Evolutionary conservation across 2,113 vertebrate species (phyloP).

Genomic region (Ifrita kowaldi): DNA sequence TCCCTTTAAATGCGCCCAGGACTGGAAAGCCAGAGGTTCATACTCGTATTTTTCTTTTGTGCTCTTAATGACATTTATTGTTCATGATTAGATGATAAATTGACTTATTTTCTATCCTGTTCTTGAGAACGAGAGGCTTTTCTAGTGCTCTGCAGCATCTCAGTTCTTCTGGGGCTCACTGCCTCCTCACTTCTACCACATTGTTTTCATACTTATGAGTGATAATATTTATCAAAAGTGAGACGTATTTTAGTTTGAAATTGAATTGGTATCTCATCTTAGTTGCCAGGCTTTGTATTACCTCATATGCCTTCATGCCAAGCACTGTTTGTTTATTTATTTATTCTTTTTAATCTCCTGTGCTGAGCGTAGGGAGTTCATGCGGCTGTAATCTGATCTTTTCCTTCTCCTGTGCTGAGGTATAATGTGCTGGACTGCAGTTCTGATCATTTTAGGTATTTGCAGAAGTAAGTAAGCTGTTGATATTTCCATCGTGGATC

Average conservation of each 20-base stretch:
- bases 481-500: fast-evolving
- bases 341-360: neutral
- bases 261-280: fast-evolving
- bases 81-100: fast-evolving
- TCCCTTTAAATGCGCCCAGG: neutral
- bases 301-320: neutral
- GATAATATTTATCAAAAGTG: fast-evolving
- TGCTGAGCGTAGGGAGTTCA: fast-evolving
- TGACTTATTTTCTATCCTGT: fast-evolving
- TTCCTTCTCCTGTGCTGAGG: fast-evolving
- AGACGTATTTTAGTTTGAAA: neutral
- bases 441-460: neutral
- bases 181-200: neutral
- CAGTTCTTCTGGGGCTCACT: fast-evolving
- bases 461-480: neutral
- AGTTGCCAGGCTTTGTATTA: neutral
- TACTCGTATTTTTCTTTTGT: fast-evolving
- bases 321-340: neutral
- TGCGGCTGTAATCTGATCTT: neutral
- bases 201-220: neutral
- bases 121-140: neutral
- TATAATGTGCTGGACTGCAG: neutral
- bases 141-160: fast-evolving
- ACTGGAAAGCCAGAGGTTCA: fast-evolving
- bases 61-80: fast-evolving